These are phyloP conservation scores for Columbina picui DNA, from an alignment of 2,113 vertebrate species.

Conservation along the genomic window DNA sequence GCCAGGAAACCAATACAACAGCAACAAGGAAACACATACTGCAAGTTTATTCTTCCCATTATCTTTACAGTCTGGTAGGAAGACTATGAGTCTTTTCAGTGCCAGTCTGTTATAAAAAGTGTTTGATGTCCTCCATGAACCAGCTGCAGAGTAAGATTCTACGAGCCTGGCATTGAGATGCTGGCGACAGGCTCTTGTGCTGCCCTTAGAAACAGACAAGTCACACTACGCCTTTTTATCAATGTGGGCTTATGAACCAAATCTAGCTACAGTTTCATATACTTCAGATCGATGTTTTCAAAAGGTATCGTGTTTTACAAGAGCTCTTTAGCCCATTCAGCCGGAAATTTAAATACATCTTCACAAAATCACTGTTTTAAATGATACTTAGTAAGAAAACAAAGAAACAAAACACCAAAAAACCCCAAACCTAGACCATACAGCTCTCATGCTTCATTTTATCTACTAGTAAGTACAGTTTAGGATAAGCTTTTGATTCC, in stretches of 20 bases:
- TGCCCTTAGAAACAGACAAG: background rate
- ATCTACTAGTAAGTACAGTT: background rate
- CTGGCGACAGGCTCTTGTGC: background rate
- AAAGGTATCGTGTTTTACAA: background rate
- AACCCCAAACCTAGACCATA: background rate
- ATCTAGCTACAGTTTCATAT: background rate
- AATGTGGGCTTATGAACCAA: background rate
- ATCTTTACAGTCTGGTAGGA: background rate
- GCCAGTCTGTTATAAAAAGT: background rate
- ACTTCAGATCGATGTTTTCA: background rate
- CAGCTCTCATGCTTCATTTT: background rate
- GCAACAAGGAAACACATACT: background rate
- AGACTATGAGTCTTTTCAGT: background rate
- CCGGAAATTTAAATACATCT: background rate
- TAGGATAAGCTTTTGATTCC: background rate
- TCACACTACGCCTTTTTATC: background rate
- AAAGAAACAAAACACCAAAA: background rate
- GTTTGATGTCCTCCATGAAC: background rate
- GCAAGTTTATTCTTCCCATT: background rate
- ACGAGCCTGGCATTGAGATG: background rate
- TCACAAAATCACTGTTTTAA: background rate
- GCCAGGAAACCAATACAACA: background rate
- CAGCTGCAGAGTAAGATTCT: background rate
- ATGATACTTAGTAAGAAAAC: background rate
- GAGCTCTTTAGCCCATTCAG: background rate